phyloP scores from a whole-genome alignment of 2,113 vertebrate species.

The Natator depressus region DNA sequence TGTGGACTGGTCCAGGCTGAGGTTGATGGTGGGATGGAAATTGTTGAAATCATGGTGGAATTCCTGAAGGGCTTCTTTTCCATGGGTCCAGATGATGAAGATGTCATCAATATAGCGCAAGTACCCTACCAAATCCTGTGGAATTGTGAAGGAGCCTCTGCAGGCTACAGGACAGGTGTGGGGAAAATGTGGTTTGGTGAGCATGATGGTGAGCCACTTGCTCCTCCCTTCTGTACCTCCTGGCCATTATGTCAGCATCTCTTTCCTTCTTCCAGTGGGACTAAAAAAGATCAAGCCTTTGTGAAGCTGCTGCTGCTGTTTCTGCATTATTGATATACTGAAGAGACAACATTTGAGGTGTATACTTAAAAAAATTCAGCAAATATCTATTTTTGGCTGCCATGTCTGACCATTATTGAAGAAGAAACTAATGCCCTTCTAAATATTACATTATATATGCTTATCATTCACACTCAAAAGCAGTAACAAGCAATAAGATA shows the following conservation, averaged over 20 bases:
- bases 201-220: not conserved
- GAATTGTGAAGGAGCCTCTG: too few species aligned
- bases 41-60: too few species aligned
- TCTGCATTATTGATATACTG: not conserved
- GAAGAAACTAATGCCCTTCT: not conserved
- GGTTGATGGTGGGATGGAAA: too few species aligned
- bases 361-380: not conserved
- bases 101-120: too few species aligned
- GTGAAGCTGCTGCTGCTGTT: too few species aligned
- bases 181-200: not conserved
- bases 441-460: rapidly evolving
- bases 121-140: too few species aligned
- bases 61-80: too few species aligned
- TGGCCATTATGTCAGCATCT: not conserved
- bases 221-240: not conserved
- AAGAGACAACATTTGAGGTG: not conserved
- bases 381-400: not conserved
- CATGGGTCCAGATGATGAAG: too few species aligned
- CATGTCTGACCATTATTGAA: not conserved
- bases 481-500: not conserved
- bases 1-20: too few species aligned
- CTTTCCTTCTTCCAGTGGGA: not conserved
- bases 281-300: not conserved
- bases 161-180: not conserved
- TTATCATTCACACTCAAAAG: not conserved